Percentiles rank a stretch among this genome's conserved stretches.
These are phyloP conservation scores for Athrips mouffetella DNA, from an alignment of 2,888 invertebrate species.

Conservation along the genomic window DNA sequence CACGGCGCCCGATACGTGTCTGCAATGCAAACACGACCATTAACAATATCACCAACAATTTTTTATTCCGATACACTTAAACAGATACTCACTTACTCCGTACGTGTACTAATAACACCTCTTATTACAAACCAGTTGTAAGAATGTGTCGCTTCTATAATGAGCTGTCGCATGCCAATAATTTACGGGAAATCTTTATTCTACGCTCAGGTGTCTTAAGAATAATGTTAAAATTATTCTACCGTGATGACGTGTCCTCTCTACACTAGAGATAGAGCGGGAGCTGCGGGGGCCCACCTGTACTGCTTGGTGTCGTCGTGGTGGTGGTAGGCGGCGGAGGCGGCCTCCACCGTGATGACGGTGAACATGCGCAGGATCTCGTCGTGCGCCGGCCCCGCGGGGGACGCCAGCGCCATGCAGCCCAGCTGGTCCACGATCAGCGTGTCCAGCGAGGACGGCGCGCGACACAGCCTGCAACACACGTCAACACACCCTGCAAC, in stretches of 20 bases:
- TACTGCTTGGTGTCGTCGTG: slow-evolving; percentile 68
- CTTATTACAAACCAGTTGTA: too few relatives aligned
- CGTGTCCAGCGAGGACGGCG: slow-evolving; percentile 94
- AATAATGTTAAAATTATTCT: too few relatives aligned
- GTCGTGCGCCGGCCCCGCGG: slow-evolving; percentile 90
- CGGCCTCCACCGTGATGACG: slow-evolving; percentile 95
- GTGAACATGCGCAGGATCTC: slow-evolving; percentile 99
- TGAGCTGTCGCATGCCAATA: too few relatives aligned
- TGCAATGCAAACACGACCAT: slow-evolving; percentile 29
- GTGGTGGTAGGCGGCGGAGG: slow-evolving; percentile 80
- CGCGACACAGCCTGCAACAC: slow-evolving; percentile 86
- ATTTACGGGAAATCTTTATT: too few relatives aligned
- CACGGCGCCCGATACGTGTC: slow-evolving; percentile 95
- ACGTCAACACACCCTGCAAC: background rate
- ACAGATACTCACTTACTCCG: background rate
- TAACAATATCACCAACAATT: background rate
- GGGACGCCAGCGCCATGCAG: slow-evolving; percentile 97
- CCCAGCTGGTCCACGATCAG: slow-evolving; percentile 98
- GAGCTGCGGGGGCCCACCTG: slow-evolving; percentile 36
- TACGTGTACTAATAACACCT: background rate
- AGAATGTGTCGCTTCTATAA: too few relatives aligned
- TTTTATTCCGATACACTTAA: too few relatives aligned
- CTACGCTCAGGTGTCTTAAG: too few relatives aligned
- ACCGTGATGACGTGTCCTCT: background rate
- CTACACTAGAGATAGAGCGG: background rate